These are phyloP conservation scores for Pseudochaenichthys georgianus DNA, from an alignment of 2,797 vertebrate species.

Conservation along the genomic window DNA sequence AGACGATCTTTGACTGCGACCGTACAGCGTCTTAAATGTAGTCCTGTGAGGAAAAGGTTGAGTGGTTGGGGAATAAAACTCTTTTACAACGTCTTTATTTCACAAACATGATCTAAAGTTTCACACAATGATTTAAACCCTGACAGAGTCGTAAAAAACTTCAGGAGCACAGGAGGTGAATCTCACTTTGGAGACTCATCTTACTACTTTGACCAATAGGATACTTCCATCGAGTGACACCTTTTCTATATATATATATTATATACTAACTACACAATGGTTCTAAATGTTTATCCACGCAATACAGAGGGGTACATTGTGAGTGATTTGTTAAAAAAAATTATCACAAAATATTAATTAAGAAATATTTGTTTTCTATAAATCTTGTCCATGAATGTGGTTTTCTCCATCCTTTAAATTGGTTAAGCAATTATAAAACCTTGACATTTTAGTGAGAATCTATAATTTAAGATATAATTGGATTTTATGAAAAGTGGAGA, in stretches of 20 bases:
- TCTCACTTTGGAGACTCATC: conserved; percentile 19
- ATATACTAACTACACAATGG: neutral
- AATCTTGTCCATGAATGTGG: neutral
- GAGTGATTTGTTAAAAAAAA: neutral
- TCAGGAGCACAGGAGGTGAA: conserved; percentile 10
- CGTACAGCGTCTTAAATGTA: neutral
- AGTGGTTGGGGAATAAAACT: conserved; percentile 36
- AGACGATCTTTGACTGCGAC: conserved; percentile 11
- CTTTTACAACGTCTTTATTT: conserved; percentile 44
- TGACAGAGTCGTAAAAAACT: conserved; percentile 29
- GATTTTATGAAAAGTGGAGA: no score
- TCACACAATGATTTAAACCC: conserved; percentile 45
- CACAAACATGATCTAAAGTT: conserved; percentile 24
- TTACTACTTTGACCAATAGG: neutral
- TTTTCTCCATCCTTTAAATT: neutral
- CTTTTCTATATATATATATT: neutral
- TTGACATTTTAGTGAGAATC: neutral
- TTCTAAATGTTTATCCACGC: neutral
- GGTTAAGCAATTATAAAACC: neutral
- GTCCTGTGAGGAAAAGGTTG: conserved; percentile 22
- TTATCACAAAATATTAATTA: neutral
- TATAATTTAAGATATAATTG: no score
- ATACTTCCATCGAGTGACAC: neutral
- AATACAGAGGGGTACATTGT: neutral
- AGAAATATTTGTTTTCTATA: neutral